Evolutionary conservation across 2,888 invertebrate species (phyloP).

Genomic region (Eueremaeus valkanovi): DNA sequence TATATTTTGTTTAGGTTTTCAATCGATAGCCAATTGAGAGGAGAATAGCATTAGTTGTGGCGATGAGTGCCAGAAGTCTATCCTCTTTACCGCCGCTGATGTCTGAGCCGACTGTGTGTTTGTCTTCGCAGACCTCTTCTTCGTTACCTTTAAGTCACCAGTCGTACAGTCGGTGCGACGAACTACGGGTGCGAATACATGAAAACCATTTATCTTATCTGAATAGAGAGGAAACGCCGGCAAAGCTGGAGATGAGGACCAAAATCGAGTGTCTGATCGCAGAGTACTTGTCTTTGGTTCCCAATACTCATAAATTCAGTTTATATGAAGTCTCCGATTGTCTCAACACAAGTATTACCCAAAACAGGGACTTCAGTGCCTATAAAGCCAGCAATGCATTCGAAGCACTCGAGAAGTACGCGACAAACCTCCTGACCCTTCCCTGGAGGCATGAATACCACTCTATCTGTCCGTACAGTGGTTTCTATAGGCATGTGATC

Average conservation of each 20-base stretch:
- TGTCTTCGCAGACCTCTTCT: neutral
- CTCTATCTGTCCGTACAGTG: constrained; percentile 63
- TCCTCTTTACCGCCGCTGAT: neutral
- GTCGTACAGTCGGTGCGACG: constrained; percentile 35
- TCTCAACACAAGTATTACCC: constrained; percentile 43
- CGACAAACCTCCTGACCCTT: constrained; percentile 75
- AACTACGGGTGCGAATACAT: constrained; percentile 31
- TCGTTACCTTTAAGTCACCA: constrained; percentile 22
- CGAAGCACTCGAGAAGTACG: constrained; percentile 77
- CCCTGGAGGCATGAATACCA: constrained; percentile 79
- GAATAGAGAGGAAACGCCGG: constrained; percentile 46
- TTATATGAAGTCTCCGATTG: constrained; percentile 44
- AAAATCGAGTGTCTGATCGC: constrained; percentile 45
- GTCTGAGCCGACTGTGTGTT: neutral
- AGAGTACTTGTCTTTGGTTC: constrained; percentile 45
- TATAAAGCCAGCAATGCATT: constrained; percentile 76
- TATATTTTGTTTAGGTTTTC: neutral
- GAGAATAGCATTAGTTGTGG: no score
- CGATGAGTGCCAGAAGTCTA: constrained; percentile 7
- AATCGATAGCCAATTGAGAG: neutral
- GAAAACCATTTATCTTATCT: constrained; percentile 46
- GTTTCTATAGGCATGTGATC: constrained; percentile 81
- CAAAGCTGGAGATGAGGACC: constrained; percentile 45
- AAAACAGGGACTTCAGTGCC: constrained; percentile 65
- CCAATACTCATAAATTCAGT: constrained; percentile 45